Evolutionary conservation across 2,797 vertebrate species (phyloP), one percentile per base, ranked within the genome.

Genomic region (Thunnus albacares): DNA sequence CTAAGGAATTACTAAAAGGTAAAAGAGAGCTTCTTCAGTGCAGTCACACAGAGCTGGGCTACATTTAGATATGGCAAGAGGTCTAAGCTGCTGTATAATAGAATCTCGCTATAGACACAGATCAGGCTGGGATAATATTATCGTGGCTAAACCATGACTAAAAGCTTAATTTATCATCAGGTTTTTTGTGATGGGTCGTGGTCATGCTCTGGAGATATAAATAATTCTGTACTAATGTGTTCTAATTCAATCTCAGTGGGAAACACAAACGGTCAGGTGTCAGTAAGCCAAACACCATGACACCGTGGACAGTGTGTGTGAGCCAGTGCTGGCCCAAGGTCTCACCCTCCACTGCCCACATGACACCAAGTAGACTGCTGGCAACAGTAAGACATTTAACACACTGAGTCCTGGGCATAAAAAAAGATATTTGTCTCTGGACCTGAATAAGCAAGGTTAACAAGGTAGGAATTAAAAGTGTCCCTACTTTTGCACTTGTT

Each of bases 181-280:
- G 18, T 62, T 58, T 69, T 81, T 82, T 69, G 60, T 61, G 55
- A 71, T 20, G 58, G 75, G 75, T 73, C 0, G 49, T 62, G 57
- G 72, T 81, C 75, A 71, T 82, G 71, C 77, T 75, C 82, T 43
- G 74, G 49, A 60, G 83, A 83, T 86, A 79, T 88, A 89, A 93
- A 92, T 90, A 91, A 84, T 85, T 87, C 84, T 67, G 49, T 62
- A 70, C 83, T 83, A 90, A 91, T 84, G 79, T 87, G 84, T 65
- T 91, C 87, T 90, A 90, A 93, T 92, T 93, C 89, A 83, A 84
- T 89, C 82, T 80, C 75, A 55, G 84, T 74, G 86, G 83, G 82
- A 83, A 91, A 90, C 72, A 85, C 83, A 85, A 84, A 88, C 79
- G 85, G 85, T 81, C 84, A 88, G 81, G 67, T 66, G 13, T 84